phyloP scores from a whole-genome alignment of 2,113 vertebrate genomes.

The Erythrocercus mccallii region DNA sequence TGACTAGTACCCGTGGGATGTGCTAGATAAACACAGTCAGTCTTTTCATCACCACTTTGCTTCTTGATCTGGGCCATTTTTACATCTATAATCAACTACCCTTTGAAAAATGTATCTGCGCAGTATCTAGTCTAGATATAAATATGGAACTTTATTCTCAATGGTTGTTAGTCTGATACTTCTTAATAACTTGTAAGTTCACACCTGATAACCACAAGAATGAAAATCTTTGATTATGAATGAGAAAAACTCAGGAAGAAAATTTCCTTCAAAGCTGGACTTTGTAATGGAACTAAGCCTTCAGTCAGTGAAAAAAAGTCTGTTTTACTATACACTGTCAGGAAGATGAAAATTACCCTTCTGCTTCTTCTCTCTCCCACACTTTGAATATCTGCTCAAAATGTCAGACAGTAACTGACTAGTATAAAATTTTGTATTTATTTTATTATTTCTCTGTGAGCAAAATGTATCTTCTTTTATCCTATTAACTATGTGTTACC shows the following conservation, averaged over 20 bases:
- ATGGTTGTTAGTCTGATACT: neutral
- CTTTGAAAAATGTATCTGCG: neutral
- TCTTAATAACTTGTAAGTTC: neutral
- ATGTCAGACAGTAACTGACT: neutral
- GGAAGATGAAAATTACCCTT: neutral
- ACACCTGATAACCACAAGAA: neutral
- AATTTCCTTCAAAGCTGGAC: neutral
- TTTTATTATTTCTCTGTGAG: neutral
- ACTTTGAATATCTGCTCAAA: neutral
- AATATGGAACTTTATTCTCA: neutral
- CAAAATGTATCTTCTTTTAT: neutral
- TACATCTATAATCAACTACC: neutral
- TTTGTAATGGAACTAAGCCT: neutral
- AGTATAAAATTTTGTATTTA: neutral
- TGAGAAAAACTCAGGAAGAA: neutral
- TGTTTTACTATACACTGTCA: neutral
- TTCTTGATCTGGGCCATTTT: neutral
- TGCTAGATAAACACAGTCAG: neutral
- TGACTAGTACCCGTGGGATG: neutral
- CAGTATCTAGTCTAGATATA: neutral
- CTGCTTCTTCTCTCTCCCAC: neutral
- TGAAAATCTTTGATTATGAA: neutral
- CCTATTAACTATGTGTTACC: neutral
- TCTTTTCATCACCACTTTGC: neutral
- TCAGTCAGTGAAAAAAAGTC: neutral